Percentiles rank a stretch among this genome's conserved stretches.
Conservation (phyloP, 2,888 invertebrate genomes). For the Cremastinae sp. region DNA sequence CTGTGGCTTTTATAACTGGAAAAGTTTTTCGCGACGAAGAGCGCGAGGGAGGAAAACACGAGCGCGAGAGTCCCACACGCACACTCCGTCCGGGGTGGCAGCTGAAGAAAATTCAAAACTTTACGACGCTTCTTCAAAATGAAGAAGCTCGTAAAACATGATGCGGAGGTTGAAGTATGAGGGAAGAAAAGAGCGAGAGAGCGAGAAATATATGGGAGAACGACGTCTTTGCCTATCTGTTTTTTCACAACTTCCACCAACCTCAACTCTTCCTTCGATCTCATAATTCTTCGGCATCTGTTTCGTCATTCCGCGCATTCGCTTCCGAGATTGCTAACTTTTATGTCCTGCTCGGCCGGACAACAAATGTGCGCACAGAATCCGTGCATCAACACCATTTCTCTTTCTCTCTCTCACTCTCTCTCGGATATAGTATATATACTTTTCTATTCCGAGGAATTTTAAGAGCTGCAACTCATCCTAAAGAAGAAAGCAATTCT, state of each 20-base stretch:
- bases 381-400: too few species aligned
- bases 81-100: not conserved
- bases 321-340: conserved; percentile 34
- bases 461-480: too few species aligned
- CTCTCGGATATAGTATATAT: too few species aligned
- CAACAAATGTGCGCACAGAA: too few species aligned
- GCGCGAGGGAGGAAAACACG: conserved; percentile 14
- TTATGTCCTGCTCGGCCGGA: not conserved
- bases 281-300: conserved; percentile 44
- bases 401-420: too few species aligned
- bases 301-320: conserved; percentile 27
- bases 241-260: conserved; percentile 1
- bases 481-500: too few species aligned
- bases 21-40: conserved; percentile 21
- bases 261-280: conserved; percentile 2
- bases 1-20: conserved; percentile 6
- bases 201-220: too few species aligned
- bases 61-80: not conserved
- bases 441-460: too few species aligned
- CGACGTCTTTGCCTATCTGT: not conserved
- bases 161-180: conserved; percentile 1
- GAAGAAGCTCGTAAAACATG: conserved; percentile 50
- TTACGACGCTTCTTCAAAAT: conserved; percentile 46
- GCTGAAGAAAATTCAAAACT: conserved; percentile 48
- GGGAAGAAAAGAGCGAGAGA: not conserved